Conservation (phyloP, 2,797 vertebrate genomes). For the Gallinago stenura region DNA sequence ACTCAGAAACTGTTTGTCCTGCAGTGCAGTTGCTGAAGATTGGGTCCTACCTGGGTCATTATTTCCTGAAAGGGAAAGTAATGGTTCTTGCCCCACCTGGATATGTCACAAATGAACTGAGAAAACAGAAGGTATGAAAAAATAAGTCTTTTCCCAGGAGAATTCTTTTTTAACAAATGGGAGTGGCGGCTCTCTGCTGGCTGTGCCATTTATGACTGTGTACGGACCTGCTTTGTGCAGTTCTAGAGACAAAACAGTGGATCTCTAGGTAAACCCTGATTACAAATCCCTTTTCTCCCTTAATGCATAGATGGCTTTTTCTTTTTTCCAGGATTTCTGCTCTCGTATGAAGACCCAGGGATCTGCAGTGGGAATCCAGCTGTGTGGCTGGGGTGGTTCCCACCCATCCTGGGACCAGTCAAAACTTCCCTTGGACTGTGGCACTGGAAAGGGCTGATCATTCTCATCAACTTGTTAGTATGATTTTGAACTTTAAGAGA, state of each 20-base stretch:
- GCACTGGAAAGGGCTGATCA: not conserved
- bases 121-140: not conserved
- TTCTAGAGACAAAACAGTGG: not conserved
- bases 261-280: not conserved
- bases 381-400: not conserved
- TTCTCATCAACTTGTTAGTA: not conserved
- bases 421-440: not conserved
- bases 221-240: rapidly evolving
- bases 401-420: not conserved
- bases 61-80: not conserved
- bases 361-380: not conserved
- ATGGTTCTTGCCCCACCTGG: not conserved
- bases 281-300: not conserved
- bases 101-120: not conserved
- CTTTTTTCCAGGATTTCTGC: not conserved
- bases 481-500: not conserved
- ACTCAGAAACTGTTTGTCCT: not conserved
- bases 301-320: not conserved
- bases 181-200: not conserved
- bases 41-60: not conserved
- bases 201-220: not conserved
- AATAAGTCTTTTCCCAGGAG: not conserved
- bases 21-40: not conserved
- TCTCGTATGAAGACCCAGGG: not conserved
- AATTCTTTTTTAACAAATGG: not conserved